Evolutionary conservation across 2,888 invertebrate species (phyloP), one percentile per base, ranked within the genome.

Genomic region (Tenthredo mesomela): DNA sequence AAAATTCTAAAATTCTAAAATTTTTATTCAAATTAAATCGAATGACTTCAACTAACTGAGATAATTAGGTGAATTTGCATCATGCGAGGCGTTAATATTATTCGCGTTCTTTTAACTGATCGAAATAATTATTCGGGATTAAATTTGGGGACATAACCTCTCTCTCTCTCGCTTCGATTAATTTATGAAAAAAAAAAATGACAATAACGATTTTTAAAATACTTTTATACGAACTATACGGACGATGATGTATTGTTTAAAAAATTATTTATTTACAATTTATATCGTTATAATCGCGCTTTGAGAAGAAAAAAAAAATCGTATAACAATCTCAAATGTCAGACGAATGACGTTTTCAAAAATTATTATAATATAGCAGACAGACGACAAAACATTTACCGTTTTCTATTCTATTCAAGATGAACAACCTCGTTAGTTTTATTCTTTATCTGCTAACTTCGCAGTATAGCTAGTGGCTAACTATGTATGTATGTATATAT

Each of bases 331-430:
- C n/a, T 40, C 6, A 77, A 77, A 77, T 54, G 54, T 54, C 77
- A 54, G 37, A 18, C 15, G 54, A 43, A 50, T 77, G 75, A 77
- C 50, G 54, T 77, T 77, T 67, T 15, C 12, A 25, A 67, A 67
- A 67, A 67, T 9, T 29, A 6, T 18, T 50, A 50, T 50, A n/a
- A n/a, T n/a, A n/a, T n/a, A n/a, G n/a, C n/a, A n/a, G 70, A 37
- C 75, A 75, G 75, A 75, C 75, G 75, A 75, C 75, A 75, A 75
- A 70, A 70, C 70, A 70, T 70, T 37, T 37, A n/a, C 54, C 54
- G n/a, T 54, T 54, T n/a, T 54, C 1, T 7, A 54, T n/a, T 0
- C 7, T 18, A 18, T 18, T 10, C 10, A 21, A 21, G 25, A 61
- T 12, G 21, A 25, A 25, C 12, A 25, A 61, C 25, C 12, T 25